Evolutionary conservation across 2,113 vertebrate species (phyloP).

Genomic region (Gavia stellata): DNA sequence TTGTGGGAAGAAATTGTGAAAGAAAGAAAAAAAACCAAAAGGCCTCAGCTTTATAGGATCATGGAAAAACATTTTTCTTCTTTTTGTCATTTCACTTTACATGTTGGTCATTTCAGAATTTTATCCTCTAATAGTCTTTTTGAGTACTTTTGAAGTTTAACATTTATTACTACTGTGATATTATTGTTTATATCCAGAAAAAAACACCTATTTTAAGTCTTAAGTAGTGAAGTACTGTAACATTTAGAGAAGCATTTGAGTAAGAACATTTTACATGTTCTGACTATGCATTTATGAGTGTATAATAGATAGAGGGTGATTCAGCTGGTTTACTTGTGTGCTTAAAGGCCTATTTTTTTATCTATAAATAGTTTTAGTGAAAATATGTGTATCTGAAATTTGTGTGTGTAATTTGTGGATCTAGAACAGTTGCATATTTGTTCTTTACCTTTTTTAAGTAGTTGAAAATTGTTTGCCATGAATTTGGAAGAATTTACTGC

Average conservation of each 20-base stretch:
- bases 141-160: neutral
- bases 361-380: neutral
- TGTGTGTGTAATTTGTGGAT: neutral
- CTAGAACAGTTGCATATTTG: neutral
- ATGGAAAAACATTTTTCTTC: neutral
- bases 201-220: rapidly evolving
- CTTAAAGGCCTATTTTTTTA: neutral
- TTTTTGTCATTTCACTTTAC: neutral
- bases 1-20: neutral
- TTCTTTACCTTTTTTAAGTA: neutral
- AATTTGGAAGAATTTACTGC: neutral
- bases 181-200: neutral
- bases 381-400: neutral
- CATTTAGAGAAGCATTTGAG: neutral
- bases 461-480: neutral
- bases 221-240: neutral
- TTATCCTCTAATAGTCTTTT: neutral
- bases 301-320: neutral
- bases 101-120: neutral
- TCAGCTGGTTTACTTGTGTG: neutral
- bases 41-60: neutral
- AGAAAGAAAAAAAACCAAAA: neutral
- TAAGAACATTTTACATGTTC: neutral
- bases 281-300: neutral
- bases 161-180: neutral